Evolutionary conservation across 2,113 vertebrate genomes (phyloP), one percentile per base, ranked within the genome.

Genomic region (Hypanus sabinus): DNA sequence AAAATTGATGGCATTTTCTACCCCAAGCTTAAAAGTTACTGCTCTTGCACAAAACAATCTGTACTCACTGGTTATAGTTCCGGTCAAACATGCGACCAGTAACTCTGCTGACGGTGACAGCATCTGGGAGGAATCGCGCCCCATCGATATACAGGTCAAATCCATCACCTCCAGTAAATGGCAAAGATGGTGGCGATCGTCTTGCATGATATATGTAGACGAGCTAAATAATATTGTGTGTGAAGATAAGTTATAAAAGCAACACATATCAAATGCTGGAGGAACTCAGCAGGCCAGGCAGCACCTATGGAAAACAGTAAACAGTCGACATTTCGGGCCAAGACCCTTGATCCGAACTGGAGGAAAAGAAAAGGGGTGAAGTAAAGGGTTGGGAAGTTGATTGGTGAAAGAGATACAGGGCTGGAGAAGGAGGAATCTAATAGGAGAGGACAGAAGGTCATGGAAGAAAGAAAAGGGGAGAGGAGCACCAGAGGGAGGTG

Each of bases 101-200:
- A 75, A 95, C 95, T 14, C 81, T 81, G 46, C 94, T 95, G 94
- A 95, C n/a, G 12, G 95, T 95, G 65, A 95, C 95, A 2, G 94
- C 94, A 33, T 95, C 95, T 3, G 95, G 95, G 55, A 95, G 94
- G 75, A 95, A 95, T 7, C 95, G 95, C 9, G 95, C 95, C 16
- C 95, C 95, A 22, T 95, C 95, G 0, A 95, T 95, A 94, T 94
- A 94, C 55, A 95, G 71, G 80, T 83, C 81, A 94, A 95, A 94
- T n/a, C 94, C 94, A 65, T 95, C 95, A 11, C 93, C 81, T 71
- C 94, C 33, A 5, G 18, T n/a, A 76, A 94, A 94, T 22, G 94
- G 93, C 14, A 94, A 87, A 10, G 93, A 33, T 60, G 94, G 22
- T 0, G 94, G 94, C 0, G 0, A 77, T 62, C 93, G 81, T 65